Percentiles rank a stretch among this genome's conserved stretches.
These are phyloP conservation scores for Euproctis similis DNA, from an alignment of 2,888 invertebrate species.

Conservation along the genomic window DNA sequence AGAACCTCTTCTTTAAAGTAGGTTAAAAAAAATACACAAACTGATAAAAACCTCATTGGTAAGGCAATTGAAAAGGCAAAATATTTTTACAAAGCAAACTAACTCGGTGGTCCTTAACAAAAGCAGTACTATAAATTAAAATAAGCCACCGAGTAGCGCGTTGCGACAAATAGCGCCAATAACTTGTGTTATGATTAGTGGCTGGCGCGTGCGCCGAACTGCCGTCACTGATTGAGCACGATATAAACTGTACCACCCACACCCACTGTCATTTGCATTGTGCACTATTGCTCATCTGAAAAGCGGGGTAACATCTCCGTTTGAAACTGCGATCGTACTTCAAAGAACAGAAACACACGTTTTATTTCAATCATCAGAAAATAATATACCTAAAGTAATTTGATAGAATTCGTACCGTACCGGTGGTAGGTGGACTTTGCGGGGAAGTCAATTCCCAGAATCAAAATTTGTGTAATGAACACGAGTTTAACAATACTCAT, in stretches of 20 bases:
- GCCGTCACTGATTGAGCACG: constrained; percentile 58
- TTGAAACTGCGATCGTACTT: too few relatives aligned
- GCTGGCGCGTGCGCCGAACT: constrained; percentile 59
- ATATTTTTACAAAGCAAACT: constrained; percentile 7
- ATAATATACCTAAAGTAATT: too few relatives aligned
- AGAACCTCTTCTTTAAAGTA: too few relatives aligned
- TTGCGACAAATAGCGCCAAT: constrained; percentile 57
- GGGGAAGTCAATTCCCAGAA: too few relatives aligned
- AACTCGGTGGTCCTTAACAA: constrained; percentile 32
- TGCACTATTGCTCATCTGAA: constrained; percentile 31
- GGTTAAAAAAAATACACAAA: too few relatives aligned
- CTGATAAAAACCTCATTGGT: too few relatives aligned
- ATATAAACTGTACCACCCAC: constrained; percentile 62
- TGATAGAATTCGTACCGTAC: too few relatives aligned
- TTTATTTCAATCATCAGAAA: too few relatives aligned
- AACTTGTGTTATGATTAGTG: constrained; percentile 43
- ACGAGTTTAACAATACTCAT: too few relatives aligned
- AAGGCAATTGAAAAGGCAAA: not conserved
- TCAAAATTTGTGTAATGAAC: too few relatives aligned
- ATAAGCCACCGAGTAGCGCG: constrained; percentile 32
- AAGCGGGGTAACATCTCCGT: constrained; percentile 25
- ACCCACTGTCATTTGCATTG: constrained; percentile 48
- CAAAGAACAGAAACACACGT: too few relatives aligned
- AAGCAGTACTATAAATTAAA: constrained; percentile 25
- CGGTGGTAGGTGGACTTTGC: too few relatives aligned